phyloP scores from a whole-genome alignment of 2,888 invertebrate genomes.

The Orgyia antiqua region DNA sequence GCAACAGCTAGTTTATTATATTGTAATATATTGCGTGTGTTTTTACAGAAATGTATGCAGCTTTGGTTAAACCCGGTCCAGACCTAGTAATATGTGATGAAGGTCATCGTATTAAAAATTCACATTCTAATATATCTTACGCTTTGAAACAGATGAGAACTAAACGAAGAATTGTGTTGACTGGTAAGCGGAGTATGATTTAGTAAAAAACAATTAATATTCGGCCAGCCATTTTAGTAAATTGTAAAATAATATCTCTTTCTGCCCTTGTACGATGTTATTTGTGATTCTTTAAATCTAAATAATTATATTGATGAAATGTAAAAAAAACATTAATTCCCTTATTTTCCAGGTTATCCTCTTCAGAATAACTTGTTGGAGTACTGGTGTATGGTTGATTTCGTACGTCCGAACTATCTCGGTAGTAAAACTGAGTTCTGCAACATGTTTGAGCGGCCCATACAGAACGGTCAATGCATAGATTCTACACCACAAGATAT shows the following conservation, averaged over 20 bases:
- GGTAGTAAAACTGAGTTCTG: constrained; percentile 98
- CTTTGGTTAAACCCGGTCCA: constrained; percentile 93
- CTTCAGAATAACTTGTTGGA: constrained; percentile 97
- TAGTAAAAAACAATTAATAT: too few relatives aligned
- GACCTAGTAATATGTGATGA: constrained; percentile 97
- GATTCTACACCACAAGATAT: constrained; percentile 97
- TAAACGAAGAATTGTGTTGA: constrained; percentile 95
- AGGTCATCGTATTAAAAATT: constrained; percentile 98
- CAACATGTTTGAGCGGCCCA: constrained; percentile 99
- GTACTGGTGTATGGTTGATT: constrained; percentile 99
- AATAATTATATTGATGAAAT: too few relatives aligned
- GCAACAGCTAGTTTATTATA: too few relatives aligned
- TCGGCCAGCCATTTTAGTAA: too few relatives aligned
- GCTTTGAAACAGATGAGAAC: constrained; percentile 97
- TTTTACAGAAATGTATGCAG: constrained; percentile 86
- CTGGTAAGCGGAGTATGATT: constrained; percentile 77
- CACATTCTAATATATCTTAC: constrained; percentile 96
- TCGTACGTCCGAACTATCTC: constrained; percentile 97
- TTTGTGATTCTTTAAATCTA: too few relatives aligned
- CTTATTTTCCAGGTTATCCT: constrained; percentile 90
- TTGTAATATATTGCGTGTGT: too few relatives aligned
- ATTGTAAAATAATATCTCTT: too few relatives aligned
- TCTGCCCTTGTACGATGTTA: too few relatives aligned
- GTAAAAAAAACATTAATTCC: too few relatives aligned
- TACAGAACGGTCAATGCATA: constrained; percentile 98